A percentile compares a stretch with the other conserved stretches of the same genome.
Evolutionary conservation across 2,113 vertebrate genomes (phyloP).

Genomic region (Chionomys nivalis): DNA sequence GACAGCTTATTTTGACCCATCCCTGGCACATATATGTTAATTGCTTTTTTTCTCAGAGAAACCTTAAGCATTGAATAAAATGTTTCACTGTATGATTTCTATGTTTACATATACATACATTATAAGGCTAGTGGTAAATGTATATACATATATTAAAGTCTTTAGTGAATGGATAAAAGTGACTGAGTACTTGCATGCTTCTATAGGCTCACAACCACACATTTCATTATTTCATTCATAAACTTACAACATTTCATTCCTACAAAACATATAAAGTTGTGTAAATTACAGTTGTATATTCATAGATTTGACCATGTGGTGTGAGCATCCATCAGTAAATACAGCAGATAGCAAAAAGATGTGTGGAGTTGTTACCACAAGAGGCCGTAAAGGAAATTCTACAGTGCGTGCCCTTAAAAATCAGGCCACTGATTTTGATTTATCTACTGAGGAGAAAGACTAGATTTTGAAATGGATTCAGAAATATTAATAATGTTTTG

Average conservation of each 20-base stretch:
- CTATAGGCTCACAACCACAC: background rate
- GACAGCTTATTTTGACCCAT: conserved; percentile 20
- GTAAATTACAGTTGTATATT: background rate
- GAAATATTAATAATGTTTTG: conserved; percentile 2
- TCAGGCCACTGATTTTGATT: background rate
- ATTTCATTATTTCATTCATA: conserved; percentile 36
- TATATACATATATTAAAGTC: background rate
- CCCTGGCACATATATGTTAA: conserved; percentile 39
- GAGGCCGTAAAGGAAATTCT: background rate
- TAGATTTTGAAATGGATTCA: background rate
- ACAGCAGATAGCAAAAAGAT: background rate
- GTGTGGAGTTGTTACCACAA: background rate
- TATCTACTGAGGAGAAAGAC: background rate
- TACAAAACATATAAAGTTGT: background rate
- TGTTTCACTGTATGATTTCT: background rate
- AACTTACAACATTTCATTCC: conserved; percentile 8
- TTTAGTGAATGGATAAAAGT: conserved; percentile 8
- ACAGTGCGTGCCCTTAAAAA: background rate
- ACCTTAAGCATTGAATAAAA: conserved; percentile 29
- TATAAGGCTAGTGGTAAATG: background rate
- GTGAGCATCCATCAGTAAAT: background rate
- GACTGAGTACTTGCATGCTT: background rate
- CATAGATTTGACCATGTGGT: background rate
- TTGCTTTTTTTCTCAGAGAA: conserved; percentile 35
- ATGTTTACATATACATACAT: background rate